phyloP scores from a whole-genome alignment of 2,113 vertebrate genomes.

The Ovis canadensis region DNA sequence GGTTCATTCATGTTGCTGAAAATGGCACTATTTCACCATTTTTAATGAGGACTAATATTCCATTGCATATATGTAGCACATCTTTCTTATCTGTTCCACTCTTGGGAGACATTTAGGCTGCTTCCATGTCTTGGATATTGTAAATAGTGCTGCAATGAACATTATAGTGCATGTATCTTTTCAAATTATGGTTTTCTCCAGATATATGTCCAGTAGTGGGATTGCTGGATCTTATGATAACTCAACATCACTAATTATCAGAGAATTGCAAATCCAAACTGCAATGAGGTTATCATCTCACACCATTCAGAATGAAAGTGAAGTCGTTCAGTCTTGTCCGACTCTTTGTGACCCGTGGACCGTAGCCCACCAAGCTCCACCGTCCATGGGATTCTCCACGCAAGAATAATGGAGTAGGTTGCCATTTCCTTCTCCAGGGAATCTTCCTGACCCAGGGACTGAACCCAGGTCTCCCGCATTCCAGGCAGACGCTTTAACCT shows the following conservation, averaged over 20 bases:
- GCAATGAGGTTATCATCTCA: not conserved
- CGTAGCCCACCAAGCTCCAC: too few relatives aligned
- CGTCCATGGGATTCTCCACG: too few relatives aligned
- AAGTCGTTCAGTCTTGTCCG: fast-evolving
- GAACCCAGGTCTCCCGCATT: too few relatives aligned
- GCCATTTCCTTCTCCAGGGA: too few relatives aligned
- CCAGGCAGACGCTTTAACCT: too few relatives aligned
- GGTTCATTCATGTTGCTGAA: not conserved
- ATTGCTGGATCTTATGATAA: not conserved
- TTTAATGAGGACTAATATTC: not conserved
- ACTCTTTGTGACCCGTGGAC: too few relatives aligned
- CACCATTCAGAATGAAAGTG: not conserved
- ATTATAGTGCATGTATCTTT: not conserved
- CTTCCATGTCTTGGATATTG: not conserved
- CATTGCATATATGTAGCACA: not conserved
- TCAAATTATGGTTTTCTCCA: not conserved
- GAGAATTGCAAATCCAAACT: not conserved
- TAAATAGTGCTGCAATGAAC: not conserved
- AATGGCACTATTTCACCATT: not conserved
- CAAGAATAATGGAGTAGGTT: too few relatives aligned
- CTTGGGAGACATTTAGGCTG: not conserved
- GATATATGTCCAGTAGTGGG: not conserved
- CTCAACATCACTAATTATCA: not conserved
- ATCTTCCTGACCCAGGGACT: too few relatives aligned
- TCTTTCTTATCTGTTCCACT: not conserved